A percentile compares a stretch with the other conserved stretches of the same genome.
Conservation (phyloP, 1,140 invertebrate genomes). For the Leptinotarsa lineolata region DNA sequence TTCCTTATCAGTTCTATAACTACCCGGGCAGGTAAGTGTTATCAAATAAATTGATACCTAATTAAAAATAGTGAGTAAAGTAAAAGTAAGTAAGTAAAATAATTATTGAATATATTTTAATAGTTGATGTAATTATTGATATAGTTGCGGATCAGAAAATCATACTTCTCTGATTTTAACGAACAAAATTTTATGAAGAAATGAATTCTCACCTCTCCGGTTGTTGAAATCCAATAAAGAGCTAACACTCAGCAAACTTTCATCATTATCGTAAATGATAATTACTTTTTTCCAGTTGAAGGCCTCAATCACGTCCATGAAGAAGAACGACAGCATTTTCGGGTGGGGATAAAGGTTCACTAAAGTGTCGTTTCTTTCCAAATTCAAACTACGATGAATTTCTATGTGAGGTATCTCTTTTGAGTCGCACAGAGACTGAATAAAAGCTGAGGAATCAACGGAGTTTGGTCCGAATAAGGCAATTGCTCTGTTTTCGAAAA, state of each 20-base stretch:
- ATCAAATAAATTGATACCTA: no score
- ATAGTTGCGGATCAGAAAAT: no score
- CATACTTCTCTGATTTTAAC: no score
- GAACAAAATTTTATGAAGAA: no score
- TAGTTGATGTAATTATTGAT: no score
- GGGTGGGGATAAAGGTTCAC: conserved; percentile 87
- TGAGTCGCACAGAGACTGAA: conserved; percentile 85
- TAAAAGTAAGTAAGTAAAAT: no score
- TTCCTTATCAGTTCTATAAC: no score
- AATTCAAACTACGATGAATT: conserved; percentile 68
- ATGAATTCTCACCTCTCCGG: conserved; percentile 38
- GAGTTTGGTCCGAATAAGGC: conserved; percentile 83
- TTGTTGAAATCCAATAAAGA: conserved; percentile 76
- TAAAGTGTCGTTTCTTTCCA: conserved; percentile 65
- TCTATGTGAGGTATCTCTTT: conserved; percentile 88
- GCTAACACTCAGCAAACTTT: conserved; percentile 76
- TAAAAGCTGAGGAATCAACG: conserved; percentile 67
- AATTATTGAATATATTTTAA: no score
- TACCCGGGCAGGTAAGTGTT: no score
- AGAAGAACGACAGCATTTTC: conserved; percentile 68
- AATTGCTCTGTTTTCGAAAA: conserved; percentile 65
- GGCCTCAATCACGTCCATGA: conserved; percentile 68
- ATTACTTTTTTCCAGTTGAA: conserved; percentile 83
- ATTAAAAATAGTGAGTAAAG: no score
- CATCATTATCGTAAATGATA: conserved; percentile 79